These are phyloP conservation scores for Solenopsis invicta DNA, from an alignment of 1,140 invertebrate species.

Conservation along the genomic window DNA sequence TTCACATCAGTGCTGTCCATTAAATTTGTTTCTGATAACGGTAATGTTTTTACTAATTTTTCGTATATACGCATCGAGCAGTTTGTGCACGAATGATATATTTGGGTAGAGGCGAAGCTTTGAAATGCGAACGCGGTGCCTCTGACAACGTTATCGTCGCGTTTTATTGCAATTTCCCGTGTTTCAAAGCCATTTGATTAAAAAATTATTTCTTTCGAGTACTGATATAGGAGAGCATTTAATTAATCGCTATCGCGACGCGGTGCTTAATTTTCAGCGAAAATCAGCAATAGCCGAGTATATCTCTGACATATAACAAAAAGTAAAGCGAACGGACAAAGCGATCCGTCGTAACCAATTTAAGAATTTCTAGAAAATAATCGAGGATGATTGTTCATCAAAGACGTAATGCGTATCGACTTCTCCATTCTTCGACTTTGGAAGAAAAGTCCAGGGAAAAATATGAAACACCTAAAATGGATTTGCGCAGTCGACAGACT, in stretches of 20 bases:
- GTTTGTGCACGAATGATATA: background rate
- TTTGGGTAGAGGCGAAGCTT: background rate
- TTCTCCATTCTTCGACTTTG: conserved; percentile 35
- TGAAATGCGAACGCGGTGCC: conserved; percentile 7
- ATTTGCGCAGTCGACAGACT: conserved; percentile 46
- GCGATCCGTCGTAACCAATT: background rate
- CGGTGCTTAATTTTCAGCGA: background rate
- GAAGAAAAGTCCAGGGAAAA: conserved; percentile 27
- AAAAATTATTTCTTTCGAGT: conserved; percentile 48
- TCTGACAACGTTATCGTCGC: conserved; percentile 11
- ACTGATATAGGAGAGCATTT: conserved; percentile 5
- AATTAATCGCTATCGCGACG: conserved; percentile 27
- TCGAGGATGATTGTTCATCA: conserved; percentile 21
- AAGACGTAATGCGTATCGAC: conserved; percentile 46
- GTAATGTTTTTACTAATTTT: conserved; percentile 44
- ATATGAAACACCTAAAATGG: conserved; percentile 54
- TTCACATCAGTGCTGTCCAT: background rate
- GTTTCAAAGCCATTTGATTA: conserved; percentile 24
- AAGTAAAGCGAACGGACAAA: background rate
- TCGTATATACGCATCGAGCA: background rate
- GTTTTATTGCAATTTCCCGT: conserved; percentile 27
- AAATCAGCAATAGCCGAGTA: background rate
- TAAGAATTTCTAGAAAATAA: conserved; percentile 6
- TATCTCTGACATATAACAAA: background rate
- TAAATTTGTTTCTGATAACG: conserved; percentile 27